Conservation (phyloP, 2,113 vertebrate genomes). For the Aegotheles bennettii region DNA sequence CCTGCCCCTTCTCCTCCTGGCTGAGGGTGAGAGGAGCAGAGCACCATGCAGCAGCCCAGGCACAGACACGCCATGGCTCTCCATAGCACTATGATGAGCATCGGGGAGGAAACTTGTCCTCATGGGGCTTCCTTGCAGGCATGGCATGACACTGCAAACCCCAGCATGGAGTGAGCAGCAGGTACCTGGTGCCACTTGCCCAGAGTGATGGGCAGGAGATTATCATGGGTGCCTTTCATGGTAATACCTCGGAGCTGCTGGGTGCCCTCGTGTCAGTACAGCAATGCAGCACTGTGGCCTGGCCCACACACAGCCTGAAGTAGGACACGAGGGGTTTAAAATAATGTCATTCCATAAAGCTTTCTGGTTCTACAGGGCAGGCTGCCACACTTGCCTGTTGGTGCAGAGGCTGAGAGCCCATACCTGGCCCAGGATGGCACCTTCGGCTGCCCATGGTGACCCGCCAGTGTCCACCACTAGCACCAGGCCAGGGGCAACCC, state of each 20-base stretch:
- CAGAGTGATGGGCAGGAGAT: not conserved
- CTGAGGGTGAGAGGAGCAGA: not conserved
- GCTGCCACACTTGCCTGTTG: not conserved
- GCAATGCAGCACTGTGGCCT: no score
- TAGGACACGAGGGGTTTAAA: not conserved
- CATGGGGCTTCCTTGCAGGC: not conserved
- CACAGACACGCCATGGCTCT: not conserved
- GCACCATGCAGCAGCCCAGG: not conserved
- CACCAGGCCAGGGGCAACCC: accelerated
- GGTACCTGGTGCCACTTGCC: not conserved
- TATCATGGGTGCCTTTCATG: accelerated
- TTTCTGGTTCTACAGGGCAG: not conserved
- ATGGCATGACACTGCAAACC: not conserved
- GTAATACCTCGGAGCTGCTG: not conserved
- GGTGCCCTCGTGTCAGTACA: not conserved
- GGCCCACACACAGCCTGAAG: not conserved
- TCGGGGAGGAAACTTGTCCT: not conserved
- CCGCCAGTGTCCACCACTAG: not conserved
- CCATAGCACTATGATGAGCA: accelerated
- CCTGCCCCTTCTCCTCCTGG: not conserved
- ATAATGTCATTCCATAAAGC: not conserved
- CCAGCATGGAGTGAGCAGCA: accelerated
- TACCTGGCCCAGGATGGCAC: not conserved
- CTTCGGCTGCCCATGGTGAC: not conserved
- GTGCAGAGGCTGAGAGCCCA: accelerated